phyloP scores from a whole-genome alignment of 1,140 invertebrate species.

The Sitodiplosis mosellana region DNA sequence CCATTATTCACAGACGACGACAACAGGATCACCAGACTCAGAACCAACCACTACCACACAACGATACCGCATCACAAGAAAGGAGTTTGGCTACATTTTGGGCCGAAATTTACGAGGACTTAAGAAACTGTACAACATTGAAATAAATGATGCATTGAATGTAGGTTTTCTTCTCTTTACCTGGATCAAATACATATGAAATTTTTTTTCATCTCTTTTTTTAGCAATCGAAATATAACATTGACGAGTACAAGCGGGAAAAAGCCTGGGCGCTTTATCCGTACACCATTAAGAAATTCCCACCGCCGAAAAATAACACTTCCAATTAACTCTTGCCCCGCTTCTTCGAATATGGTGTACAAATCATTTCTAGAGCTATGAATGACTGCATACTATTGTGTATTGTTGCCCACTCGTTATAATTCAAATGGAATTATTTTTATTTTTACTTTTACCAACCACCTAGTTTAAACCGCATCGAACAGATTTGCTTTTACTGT shows the following conservation, averaged over 20 bases:
- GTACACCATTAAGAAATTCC: neutral
- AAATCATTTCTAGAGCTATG: too few relatives aligned
- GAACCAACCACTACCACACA: constrained; percentile 15
- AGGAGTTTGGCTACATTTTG: constrained; percentile 20
- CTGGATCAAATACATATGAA: too few relatives aligned
- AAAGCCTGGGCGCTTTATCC: neutral
- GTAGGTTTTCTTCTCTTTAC: constrained; percentile 6
- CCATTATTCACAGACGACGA: neutral
- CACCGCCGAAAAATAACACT: too few relatives aligned
- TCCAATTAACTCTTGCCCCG: too few relatives aligned
- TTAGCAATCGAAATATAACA: constrained; percentile 18
- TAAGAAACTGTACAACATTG: constrained; percentile 16
- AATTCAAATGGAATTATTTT: too few relatives aligned
- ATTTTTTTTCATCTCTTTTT: constrained; percentile 1
- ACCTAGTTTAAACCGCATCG: too few relatives aligned
- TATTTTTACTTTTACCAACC: too few relatives aligned
- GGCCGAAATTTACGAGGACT: constrained; percentile 21
- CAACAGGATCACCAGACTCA: constrained; percentile 5
- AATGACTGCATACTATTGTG: too few relatives aligned
- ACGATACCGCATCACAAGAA: constrained; percentile 18
- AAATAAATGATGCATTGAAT: constrained; percentile 18
- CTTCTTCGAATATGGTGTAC: too few relatives aligned
- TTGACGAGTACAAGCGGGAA: constrained; percentile 16
- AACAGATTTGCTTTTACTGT: too few relatives aligned
- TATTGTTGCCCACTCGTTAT: too few relatives aligned